Evolutionary conservation across 2,888 invertebrate genomes (phyloP).

Genomic region (Cosmia trapezina): DNA sequence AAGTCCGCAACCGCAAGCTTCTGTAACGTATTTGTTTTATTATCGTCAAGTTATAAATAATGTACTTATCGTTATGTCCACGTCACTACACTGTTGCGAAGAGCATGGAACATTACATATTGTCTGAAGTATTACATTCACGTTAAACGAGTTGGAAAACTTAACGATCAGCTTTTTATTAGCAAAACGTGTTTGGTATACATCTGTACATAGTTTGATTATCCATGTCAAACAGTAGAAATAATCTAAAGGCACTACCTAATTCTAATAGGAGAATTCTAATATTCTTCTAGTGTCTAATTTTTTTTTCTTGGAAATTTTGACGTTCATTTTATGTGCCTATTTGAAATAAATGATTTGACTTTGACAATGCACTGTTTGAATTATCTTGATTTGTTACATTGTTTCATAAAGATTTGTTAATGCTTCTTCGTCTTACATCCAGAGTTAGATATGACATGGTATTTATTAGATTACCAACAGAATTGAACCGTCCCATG

Average conservation of each 20-base stretch:
- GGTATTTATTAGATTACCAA: slow-evolving; percentile 3
- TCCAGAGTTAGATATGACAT: background rate
- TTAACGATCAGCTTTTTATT: slow-evolving; percentile 54
- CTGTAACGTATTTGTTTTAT: slow-evolving; percentile 15
- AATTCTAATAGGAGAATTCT: no score
- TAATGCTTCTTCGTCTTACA: background rate
- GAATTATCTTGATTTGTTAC: background rate
- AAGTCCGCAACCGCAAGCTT: slow-evolving; percentile 34
- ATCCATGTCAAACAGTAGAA: slow-evolving; percentile 24
- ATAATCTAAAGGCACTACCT: background rate
- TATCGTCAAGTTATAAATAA: slow-evolving; percentile 8
- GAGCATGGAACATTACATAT: slow-evolving; percentile 49
- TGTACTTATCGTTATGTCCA: slow-evolving; percentile 9
- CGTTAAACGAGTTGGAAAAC: slow-evolving; percentile 50
- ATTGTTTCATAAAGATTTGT: background rate
- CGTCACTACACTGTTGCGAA: slow-evolving; percentile 40
- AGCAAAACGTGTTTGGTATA: slow-evolving; percentile 52
- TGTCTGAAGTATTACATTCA: slow-evolving; percentile 52
- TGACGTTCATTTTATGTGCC: no score
- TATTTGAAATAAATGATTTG: no score
- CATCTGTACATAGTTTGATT: slow-evolving; percentile 47
- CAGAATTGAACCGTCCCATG: background rate
- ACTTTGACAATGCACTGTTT: background rate
- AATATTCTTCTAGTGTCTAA: no score
- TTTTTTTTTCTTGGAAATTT: no score